phyloP scores from a whole-genome alignment of 2,888 invertebrate species.

The Flexamia atlantica region DNA sequence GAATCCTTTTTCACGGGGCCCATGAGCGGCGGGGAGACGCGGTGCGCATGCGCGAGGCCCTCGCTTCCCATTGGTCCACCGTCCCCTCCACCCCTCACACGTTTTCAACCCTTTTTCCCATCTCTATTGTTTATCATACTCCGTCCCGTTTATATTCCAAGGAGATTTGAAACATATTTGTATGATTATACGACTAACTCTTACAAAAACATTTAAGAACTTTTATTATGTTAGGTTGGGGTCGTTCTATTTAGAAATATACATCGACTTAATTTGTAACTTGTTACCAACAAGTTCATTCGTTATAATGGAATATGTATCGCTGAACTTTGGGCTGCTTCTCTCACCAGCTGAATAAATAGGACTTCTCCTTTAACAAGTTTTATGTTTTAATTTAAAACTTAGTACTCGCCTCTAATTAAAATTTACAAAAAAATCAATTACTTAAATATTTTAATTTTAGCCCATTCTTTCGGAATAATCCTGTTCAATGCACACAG shows the following conservation, averaged over 20 bases:
- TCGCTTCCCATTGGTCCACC: slow-evolving; percentile 5
- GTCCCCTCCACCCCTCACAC: slow-evolving; percentile 8
- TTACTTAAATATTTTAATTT: too few relatives aligned
- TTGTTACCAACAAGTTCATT: slow-evolving; percentile 11
- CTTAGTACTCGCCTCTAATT: too few relatives aligned
- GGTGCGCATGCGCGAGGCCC: slow-evolving; percentile 28
- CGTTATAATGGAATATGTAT: slow-evolving; percentile 28
- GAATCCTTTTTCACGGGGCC: slow-evolving; percentile 27
- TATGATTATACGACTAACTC: slow-evolving; percentile 57
- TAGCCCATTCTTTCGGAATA: too few relatives aligned
- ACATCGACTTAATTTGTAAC: slow-evolving; percentile 45
- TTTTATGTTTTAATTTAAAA: neutral
- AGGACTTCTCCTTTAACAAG: neutral
- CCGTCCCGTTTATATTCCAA: slow-evolving; percentile 54
- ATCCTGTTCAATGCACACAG: too few relatives aligned
- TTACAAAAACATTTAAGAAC: slow-evolving; percentile 53
- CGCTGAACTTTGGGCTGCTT: neutral
- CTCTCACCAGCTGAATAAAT: neutral
- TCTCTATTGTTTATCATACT: slow-evolving; percentile 56
- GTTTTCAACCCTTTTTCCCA: slow-evolving; percentile 52
- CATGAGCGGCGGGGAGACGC: slow-evolving; percentile 9
- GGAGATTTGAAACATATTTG: slow-evolving; percentile 59
- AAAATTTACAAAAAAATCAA: too few relatives aligned
- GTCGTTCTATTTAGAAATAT: slow-evolving; percentile 41
- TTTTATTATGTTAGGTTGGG: slow-evolving; percentile 42